phyloP scores from a whole-genome alignment of 92 coral and sea anemone species.

The Epizoanthus stellaris region DNA sequence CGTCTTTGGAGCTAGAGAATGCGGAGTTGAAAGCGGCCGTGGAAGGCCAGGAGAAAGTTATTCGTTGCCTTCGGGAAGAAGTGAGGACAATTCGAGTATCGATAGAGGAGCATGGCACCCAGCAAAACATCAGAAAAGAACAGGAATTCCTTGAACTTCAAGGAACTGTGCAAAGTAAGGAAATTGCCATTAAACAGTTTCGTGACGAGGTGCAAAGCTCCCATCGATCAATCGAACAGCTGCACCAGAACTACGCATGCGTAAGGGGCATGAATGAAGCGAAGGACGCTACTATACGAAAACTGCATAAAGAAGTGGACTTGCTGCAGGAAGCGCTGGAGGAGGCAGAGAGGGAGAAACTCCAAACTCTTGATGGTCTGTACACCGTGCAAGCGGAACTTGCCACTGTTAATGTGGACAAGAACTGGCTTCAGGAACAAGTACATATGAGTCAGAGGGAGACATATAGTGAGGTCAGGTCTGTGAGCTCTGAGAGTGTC shows the following conservation, averaged over 20 bases:
- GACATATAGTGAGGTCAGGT: constrained; percentile 49
- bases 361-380: constrained; percentile 66
- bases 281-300: constrained; percentile 82
- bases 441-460: constrained; percentile 57
- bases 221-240: constrained; percentile 73
- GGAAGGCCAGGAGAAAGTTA: constrained; percentile 68
- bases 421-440: constrained; percentile 83
- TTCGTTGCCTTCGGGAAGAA: constrained; percentile 70
- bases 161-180: constrained; percentile 72
- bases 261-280: constrained; percentile 77
- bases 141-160: constrained; percentile 75
- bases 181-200: constrained; percentile 80
- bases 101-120: constrained; percentile 26
- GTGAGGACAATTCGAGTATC: constrained; percentile 48
- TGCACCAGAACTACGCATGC: constrained; percentile 89
- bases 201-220: constrained; percentile 73
- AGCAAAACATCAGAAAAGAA: constrained; percentile 52
- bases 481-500: constrained; percentile 33
- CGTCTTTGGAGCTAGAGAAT: constrained; percentile 69
- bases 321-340: constrained; percentile 82
- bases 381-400: constrained; percentile 82
- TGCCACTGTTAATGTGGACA: constrained; percentile 75
- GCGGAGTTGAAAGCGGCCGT: constrained; percentile 82
- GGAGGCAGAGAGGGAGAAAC: constrained; percentile 75
- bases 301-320: constrained; percentile 83